Conservation (phyloP, 2,113 vertebrate genomes). For the Notarius lentiginosus region DNA sequence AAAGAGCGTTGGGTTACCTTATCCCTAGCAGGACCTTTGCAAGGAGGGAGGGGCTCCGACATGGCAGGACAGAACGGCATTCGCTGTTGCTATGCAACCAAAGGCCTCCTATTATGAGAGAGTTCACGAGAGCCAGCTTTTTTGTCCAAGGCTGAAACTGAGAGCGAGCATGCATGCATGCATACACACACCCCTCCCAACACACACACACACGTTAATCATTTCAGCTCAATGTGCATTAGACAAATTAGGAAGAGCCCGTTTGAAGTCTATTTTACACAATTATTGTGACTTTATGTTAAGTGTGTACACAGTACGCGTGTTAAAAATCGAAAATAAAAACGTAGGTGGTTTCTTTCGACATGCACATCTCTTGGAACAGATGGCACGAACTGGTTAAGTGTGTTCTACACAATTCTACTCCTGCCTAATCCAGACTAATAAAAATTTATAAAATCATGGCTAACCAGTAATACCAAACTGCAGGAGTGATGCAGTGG, state of each 20-base stretch:
- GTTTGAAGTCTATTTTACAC: background rate
- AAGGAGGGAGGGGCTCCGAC: constrained; percentile 60
- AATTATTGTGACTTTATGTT: background rate
- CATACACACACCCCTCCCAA: background rate
- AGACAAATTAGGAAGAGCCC: background rate
- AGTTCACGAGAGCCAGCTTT: constrained; percentile 54
- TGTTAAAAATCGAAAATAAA: background rate
- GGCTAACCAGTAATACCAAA: constrained; percentile 46
- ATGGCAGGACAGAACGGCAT: constrained; percentile 59
- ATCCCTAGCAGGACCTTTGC: constrained; percentile 53
- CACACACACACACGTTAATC: background rate
- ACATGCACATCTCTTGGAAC: background rate
- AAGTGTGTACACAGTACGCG: background rate
- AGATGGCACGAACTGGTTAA: background rate
- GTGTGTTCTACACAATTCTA: constrained; percentile 47
- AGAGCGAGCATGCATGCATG: background rate
- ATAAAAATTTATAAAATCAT: constrained; percentile 13
- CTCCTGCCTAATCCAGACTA: constrained; percentile 62
- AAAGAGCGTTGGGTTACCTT: constrained; percentile 65
- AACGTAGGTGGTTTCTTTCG: background rate
- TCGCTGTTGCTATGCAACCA: constrained; percentile 70
- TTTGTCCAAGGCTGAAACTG: constrained; percentile 46
- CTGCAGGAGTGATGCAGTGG: background rate
- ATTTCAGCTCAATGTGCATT: background rate
- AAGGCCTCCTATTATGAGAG: constrained; percentile 61